Evolutionary conservation across 2,797 vertebrate species (phyloP), one percentile per base, ranked within the genome.

Genomic region (Enteromius fasciolatus): DNA sequence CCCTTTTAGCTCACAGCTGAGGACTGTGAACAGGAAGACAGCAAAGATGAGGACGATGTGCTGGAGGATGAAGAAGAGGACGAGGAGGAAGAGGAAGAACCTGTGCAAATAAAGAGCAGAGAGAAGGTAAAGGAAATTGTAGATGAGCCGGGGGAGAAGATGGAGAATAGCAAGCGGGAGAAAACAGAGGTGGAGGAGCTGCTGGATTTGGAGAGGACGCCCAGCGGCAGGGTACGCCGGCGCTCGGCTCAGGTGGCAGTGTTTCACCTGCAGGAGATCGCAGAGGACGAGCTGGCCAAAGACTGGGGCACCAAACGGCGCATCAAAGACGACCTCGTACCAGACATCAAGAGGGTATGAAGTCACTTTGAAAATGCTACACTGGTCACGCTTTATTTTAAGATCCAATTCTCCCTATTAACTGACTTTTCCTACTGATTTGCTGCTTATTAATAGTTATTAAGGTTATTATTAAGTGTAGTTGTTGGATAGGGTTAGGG

Each of bases 191-290:
- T 70, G 77, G 0, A 94, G 91, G 86, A 92, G 0, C 23, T 93
- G 0, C 94, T 97, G 79, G 97, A 99, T 86, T 95, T 98, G 5
- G 97, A 98, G 82, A 94, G 97, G 79, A 99, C 98, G 15, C 98
- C 98, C 0, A 99, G 98, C 0, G 98, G 98, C 75, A 94, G 98
- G 73, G 95, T 99, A 89, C 94, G 98, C 72, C 96, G 98, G 52
- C 96, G 95, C 0, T 99, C 98, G 0, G 98, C 98, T 78, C 98
- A 99, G 89, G 97, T 99, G 0, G 98, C 98, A 0, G 97, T 99
- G 44, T 99, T 99, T 91, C 98, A 99, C 90, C 94, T 99, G 77
- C 98, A 99, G 90, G 98, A 99, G 92, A 99, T 99, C 2, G 98
- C 97, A 0, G 98, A 98, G 87, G 97, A 98, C 0, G 97, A 99